Percentiles rank a stretch among this genome's conserved stretches.
Evolutionary conservation across 2,797 vertebrate genomes (phyloP).

Genomic region (Trachops cirrhosus): DNA sequence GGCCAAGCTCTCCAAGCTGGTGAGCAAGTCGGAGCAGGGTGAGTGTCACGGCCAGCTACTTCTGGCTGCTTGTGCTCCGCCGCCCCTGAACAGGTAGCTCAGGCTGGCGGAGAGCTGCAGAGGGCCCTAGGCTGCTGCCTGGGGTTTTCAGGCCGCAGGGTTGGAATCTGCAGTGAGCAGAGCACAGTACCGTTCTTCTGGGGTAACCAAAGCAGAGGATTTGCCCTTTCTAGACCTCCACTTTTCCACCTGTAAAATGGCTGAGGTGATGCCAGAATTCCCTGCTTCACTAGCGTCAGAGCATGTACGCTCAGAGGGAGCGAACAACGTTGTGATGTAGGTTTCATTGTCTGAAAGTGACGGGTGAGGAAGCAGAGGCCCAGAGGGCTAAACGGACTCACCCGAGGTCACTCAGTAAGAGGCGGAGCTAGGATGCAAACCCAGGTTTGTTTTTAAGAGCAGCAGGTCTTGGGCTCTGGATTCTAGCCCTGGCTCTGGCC

Average conservation of each 20-base stretch:
- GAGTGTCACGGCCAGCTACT: conserved; percentile 41
- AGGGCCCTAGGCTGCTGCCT: too few relatives aligned
- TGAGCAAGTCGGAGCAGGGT: conserved; percentile 92
- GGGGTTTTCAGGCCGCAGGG: background rate
- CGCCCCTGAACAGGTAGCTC: background rate
- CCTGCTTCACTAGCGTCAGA: background rate
- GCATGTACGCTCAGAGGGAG: background rate
- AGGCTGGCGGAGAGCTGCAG: background rate
- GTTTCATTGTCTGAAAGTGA: background rate
- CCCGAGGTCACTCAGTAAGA: background rate
- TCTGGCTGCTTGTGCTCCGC: background rate
- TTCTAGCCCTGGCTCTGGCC: background rate
- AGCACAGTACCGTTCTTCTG: background rate
- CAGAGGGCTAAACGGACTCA: background rate
- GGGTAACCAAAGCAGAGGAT: background rate
- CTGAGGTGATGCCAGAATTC: background rate
- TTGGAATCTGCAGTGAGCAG: background rate
- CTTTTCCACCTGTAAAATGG: conserved; percentile 6
- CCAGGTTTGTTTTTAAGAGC: background rate
- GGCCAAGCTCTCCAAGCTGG: conserved; percentile 95
- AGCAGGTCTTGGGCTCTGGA: background rate
- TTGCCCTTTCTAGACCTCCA: background rate
- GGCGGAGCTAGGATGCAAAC: background rate
- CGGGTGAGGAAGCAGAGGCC: background rate
- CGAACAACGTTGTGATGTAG: background rate